Conservation (phyloP, 2,888 invertebrate genomes). For the Agonopterix heracliana region DNA sequence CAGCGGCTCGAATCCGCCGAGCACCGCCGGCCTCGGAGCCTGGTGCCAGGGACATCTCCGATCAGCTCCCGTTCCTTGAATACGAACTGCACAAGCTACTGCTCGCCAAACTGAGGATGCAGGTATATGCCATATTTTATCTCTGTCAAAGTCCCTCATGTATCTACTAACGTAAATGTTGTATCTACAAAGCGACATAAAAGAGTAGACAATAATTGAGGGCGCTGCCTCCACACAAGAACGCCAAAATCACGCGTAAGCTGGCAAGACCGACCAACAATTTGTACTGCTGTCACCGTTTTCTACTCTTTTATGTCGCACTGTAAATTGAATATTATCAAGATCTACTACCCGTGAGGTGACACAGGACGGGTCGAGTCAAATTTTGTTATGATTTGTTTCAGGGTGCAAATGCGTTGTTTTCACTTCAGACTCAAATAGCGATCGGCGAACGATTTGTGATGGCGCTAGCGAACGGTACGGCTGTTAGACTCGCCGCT, state of each 20-base stretch:
- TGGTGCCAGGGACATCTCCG: conserved; percentile 95
- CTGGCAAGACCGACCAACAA: too few relatives aligned
- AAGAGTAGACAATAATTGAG: too few relatives aligned
- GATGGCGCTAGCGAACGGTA: conserved; percentile 91
- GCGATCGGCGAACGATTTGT: conserved; percentile 92
- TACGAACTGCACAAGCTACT: conserved; percentile 95
- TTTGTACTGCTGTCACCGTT: too few relatives aligned
- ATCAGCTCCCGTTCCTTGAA: conserved; percentile 95
- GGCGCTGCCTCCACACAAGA: too few relatives aligned
- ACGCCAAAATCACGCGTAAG: too few relatives aligned
- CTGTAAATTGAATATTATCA: too few relatives aligned
- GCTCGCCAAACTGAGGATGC: conserved; percentile 92
- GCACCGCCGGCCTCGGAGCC: conserved; percentile 88
- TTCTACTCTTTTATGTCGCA: too few relatives aligned
- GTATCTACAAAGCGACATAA: too few relatives aligned
- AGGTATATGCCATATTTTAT: conserved; percentile 29
- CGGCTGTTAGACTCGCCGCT: conserved; percentile 86
- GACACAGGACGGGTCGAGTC: too few relatives aligned
- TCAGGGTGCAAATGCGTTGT: conserved; percentile 94
- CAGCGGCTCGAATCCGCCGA: conserved; percentile 85
- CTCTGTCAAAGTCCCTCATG: background rate
- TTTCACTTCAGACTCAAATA: conserved; percentile 88
- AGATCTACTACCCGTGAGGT: too few relatives aligned
- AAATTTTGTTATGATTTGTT: conserved; percentile 6
- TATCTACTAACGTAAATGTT: too few relatives aligned